Percentiles rank a stretch among this genome's conserved stretches.
Evolutionary conservation across 2,113 vertebrate species (phyloP).

Genomic region (Cebidichthys violaceus): DNA sequence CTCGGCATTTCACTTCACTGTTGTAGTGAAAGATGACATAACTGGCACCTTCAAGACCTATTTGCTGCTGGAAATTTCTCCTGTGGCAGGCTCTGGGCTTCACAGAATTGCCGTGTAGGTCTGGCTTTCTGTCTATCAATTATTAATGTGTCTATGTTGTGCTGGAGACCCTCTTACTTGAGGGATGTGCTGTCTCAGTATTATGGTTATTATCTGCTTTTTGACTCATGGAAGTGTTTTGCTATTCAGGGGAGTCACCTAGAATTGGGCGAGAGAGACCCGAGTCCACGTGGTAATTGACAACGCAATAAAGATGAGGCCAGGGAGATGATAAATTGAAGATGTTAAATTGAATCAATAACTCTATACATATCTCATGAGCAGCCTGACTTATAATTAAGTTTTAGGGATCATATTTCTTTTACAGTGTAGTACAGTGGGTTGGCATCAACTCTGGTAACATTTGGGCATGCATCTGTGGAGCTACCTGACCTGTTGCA

Average conservation of each 20-base stretch:
- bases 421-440: constrained; percentile 22
- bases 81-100: constrained; percentile 51
- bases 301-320: constrained; percentile 74
- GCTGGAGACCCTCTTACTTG: constrained; percentile 71
- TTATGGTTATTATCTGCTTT: constrained; percentile 76
- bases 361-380: constrained; percentile 74
- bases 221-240: constrained; percentile 75
- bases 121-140: constrained; percentile 75
- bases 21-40: constrained; percentile 69
- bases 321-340: constrained; percentile 72
- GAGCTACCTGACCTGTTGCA: not conserved
- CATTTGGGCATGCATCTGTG: not conserved
- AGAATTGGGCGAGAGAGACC: constrained; percentile 51
- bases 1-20: constrained; percentile 54
- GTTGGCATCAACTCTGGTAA: constrained; percentile 23
- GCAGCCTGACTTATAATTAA: constrained; percentile 53
- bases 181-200: constrained; percentile 78
- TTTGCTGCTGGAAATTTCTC: constrained; percentile 71
- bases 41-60: constrained; percentile 70
- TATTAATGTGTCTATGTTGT: constrained; percentile 77
- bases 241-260: constrained; percentile 64
- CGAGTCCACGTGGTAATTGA: constrained; percentile 67
- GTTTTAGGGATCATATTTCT: constrained; percentile 42
- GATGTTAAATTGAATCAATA: constrained; percentile 78
- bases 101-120: constrained; percentile 56